Evolutionary conservation across 2,888 invertebrate species (phyloP), one percentile per base, ranked within the genome.

Genomic region (Hedya salicella): DNA sequence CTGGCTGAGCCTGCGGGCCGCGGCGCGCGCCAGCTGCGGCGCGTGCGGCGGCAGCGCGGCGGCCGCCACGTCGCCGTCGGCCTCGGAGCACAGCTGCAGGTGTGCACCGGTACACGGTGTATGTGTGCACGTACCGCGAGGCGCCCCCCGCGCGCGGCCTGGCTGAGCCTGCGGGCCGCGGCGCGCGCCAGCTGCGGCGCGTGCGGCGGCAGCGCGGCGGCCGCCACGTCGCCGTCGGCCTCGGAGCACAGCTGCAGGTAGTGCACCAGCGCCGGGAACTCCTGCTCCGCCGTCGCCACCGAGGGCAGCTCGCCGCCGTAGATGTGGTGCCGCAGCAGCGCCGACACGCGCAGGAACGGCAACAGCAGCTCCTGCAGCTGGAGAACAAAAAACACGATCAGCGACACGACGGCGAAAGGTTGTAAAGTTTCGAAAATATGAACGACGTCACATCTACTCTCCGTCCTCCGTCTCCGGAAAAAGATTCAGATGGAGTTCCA

Each of bases 291-390:
- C 2, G 93, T 88, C 49, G 92, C 86, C 56, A 96, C 93, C 73
- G 94, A 94, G 0, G 96, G 96, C 81, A 97, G 91, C 52, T 95
- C 94, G 77, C 95, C 94, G 69, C 96, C 96, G 86, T 96, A 97
- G 70, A 97, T 92, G 91, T 98, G 97, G 83, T 96, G 95, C 56
- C 96, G 94, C 57, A 98, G 91, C 6, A 98, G 89, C 0, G 97
- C 95, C 2, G 97, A 96, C 56, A 98, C 94, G 50, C 98, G 94
- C 71, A 98, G 88, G 87, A 96, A 98, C 16, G 97, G 97, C 69
- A 98, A 88, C 78, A 97, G 96, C 67, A 97, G 88, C 70, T 95
- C 94, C 86, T 97, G 96, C 63, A 98, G 92, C 93, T 96, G 87
- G 8, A 40, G 9, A 1, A 19, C 3, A 0, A 6, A n/a, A n/a